A percentile compares a stretch with the other conserved stretches of the same genome.
Evolutionary conservation across 2,888 invertebrate species (phyloP).

Genomic region (Willowsia nigromaculata): DNA sequence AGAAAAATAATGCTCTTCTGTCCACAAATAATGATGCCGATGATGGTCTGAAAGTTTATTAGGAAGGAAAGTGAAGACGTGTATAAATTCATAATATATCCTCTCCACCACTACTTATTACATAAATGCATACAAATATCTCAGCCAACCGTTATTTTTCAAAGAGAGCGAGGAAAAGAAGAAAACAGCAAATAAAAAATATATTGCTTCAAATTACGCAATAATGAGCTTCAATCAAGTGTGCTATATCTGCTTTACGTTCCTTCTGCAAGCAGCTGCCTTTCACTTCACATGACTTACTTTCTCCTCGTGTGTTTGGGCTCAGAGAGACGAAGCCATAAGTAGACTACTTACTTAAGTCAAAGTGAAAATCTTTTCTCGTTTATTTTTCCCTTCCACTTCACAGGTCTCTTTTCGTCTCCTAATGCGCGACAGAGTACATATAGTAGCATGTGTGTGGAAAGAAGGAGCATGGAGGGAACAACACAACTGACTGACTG

Average conservation of each 20-base stretch:
- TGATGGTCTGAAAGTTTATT: constrained; percentile 23
- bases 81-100: constrained; percentile 34
- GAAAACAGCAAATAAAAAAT: neutral
- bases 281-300: neutral
- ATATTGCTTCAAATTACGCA: constrained; percentile 62
- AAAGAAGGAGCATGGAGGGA: neutral
- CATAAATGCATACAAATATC: neutral
- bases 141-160: neutral
- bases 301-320: neutral
- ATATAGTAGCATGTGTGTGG: no score
- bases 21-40: constrained; percentile 19
- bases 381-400: constrained; percentile 32
- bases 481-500: neutral
- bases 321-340: neutral
- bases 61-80: constrained; percentile 17
- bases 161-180: neutral
- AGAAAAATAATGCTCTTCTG: neutral
- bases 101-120: neutral
- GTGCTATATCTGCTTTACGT: constrained; percentile 6
- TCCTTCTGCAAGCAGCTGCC: neutral
- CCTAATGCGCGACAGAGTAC: constrained; percentile 9
- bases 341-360: constrained; percentile 52
- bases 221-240: constrained; percentile 68
- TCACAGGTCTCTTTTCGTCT: neutral
- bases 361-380: constrained; percentile 54